These are phyloP conservation scores for Anagyrus pseudococci DNA, from an alignment of 2,888 invertebrate genomes.

Conservation along the genomic window DNA sequence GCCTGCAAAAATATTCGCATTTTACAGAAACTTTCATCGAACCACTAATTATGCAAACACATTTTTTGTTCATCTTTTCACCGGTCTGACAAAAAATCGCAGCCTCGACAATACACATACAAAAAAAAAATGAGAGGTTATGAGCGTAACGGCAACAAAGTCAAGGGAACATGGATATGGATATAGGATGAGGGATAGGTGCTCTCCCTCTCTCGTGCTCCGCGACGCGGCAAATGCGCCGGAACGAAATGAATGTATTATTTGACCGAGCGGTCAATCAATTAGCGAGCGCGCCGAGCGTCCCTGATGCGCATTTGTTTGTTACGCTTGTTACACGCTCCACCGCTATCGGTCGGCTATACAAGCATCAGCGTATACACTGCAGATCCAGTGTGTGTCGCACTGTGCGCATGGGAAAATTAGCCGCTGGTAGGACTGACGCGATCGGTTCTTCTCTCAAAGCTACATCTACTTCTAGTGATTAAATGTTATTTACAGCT, in stretches of 20 bases:
- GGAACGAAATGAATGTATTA: conserved; percentile 45
- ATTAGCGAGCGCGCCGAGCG: conserved; percentile 50
- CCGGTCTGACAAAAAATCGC: too few species aligned
- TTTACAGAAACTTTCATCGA: too few species aligned
- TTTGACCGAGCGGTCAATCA: conserved; percentile 54
- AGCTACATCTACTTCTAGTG: too few species aligned
- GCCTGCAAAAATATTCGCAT: too few species aligned
- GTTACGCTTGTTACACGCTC: conserved; percentile 49
- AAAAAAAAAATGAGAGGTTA: background rate
- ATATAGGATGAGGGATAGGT: conserved; percentile 8
- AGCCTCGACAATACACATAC: background rate
- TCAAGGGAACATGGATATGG: conserved; percentile 42
- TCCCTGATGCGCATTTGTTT: conserved; percentile 53
- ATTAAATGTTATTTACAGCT: conserved; percentile 3
- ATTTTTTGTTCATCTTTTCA: too few species aligned
- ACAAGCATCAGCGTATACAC: too few species aligned
- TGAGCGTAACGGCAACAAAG: too few species aligned
- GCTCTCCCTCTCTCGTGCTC: conserved; percentile 22
- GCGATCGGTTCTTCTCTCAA: too few species aligned
- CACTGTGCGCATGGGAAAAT: conserved; percentile 20
- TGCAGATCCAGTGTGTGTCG: too few species aligned
- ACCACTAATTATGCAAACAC: too few species aligned
- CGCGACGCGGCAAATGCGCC: conserved; percentile 33
- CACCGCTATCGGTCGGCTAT: too few species aligned
- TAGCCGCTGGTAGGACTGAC: too few species aligned